A percentile compares a stretch with the other conserved stretches of the same genome.
These are phyloP conservation scores for Aradophagus sp. DNA, from an alignment of 1,140 invertebrate species.

Conservation along the genomic window DNA sequence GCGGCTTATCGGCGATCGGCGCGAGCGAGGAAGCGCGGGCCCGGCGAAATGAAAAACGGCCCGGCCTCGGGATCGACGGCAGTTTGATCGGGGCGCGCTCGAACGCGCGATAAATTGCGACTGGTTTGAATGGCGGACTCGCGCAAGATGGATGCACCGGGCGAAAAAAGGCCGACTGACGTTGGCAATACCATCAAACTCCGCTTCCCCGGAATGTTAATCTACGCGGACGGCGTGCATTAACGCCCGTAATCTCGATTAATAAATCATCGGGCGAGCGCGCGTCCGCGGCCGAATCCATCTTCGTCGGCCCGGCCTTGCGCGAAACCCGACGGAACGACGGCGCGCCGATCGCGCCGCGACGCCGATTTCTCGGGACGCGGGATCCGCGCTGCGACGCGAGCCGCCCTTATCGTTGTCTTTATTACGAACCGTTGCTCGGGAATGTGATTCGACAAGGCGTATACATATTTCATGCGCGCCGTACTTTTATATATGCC, in stretches of 20 bases:
- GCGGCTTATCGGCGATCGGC: too few relatives aligned
- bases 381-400: not conserved
- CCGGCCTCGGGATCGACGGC: too few relatives aligned
- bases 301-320: slow-evolving; percentile 16
- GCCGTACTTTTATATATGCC: slow-evolving; percentile 9
- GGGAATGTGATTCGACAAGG: slow-evolving; percentile 17
- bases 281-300: slow-evolving; percentile 25
- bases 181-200: slow-evolving; percentile 40
- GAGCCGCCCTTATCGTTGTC: slow-evolving; percentile 3
- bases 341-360: too few relatives aligned
- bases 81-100: too few relatives aligned
- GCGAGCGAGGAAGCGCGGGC: too few relatives aligned
- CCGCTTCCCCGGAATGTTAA: slow-evolving; percentile 42
- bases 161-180: slow-evolving; percentile 23
- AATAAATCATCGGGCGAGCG: slow-evolving; percentile 38
- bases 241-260: slow-evolving; percentile 50
- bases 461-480: slow-evolving; percentile 17
- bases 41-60: too few relatives aligned
- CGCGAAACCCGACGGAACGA: not conserved
- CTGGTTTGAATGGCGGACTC: too few relatives aligned
- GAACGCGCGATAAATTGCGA: slow-evolving; percentile 6
- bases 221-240: slow-evolving; percentile 36
- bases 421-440: not conserved
- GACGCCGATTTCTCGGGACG: not conserved
- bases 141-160: slow-evolving; percentile 12